These are phyloP conservation scores for Ennomos fuscantarius DNA, from an alignment of 2,888 invertebrate genomes.

Conservation along the genomic window DNA sequence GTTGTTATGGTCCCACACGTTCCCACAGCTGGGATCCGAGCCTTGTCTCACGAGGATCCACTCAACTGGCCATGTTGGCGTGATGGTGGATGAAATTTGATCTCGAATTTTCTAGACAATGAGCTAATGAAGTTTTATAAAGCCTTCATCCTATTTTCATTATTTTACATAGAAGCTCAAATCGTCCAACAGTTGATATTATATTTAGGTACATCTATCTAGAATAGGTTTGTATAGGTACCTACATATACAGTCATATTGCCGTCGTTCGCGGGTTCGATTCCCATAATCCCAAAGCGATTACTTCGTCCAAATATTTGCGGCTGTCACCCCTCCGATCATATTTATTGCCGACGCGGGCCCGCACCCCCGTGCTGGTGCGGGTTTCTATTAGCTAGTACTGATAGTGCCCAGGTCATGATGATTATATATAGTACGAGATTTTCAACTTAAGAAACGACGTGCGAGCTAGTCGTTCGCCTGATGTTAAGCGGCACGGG, in stretches of 20 bases:
- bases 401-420: neutral
- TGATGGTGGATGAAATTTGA: neutral
- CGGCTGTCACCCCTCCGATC: constrained; percentile 13
- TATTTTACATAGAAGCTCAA: too few species aligned
- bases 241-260: neutral
- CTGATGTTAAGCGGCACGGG: too few species aligned
- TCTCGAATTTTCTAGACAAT: too few species aligned
- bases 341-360: constrained; percentile 10
- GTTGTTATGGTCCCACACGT: constrained; percentile 2
- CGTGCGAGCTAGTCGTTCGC: too few species aligned
- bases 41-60: too few species aligned
- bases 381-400: constrained; percentile 2
- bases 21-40: too few species aligned
- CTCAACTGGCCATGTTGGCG: too few species aligned
- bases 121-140: too few species aligned
- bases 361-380: neutral
- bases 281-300: constrained; percentile 25
- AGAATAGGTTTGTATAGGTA: neutral
- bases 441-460: too few species aligned
- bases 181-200: too few species aligned
- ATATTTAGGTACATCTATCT: neutral
- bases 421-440: neutral
- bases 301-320: constrained; percentile 30
- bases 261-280: constrained; percentile 20
- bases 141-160: too few species aligned